These are phyloP conservation scores for Drosophila mayri DNA, from an alignment of 1,140 invertebrate genomes.

Conservation along the genomic window DNA sequence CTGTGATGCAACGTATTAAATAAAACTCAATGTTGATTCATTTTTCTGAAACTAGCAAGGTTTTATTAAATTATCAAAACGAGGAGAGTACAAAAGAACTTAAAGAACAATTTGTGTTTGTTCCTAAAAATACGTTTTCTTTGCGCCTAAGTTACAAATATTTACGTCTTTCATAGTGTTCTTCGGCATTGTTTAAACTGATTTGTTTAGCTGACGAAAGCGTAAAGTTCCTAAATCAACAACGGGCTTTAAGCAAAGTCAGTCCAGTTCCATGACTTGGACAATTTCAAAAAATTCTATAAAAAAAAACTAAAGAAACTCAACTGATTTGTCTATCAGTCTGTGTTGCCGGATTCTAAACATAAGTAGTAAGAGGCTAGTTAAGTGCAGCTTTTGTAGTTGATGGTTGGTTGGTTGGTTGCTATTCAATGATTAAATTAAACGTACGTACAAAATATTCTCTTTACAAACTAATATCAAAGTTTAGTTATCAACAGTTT, in stretches of 20 bases:
- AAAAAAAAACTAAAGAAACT: slow-evolving; percentile 11
- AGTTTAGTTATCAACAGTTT: slow-evolving; percentile 88
- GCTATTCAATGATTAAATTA: slow-evolving; percentile 68
- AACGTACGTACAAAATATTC: slow-evolving; percentile 74
- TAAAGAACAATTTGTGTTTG: slow-evolving; percentile 55
- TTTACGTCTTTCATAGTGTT: slow-evolving; percentile 43
- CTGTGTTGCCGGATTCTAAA: neutral
- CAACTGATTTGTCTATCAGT: slow-evolving; percentile 10
- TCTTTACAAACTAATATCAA: slow-evolving; percentile 92
- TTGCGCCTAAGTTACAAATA: slow-evolving; percentile 27
- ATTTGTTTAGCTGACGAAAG: slow-evolving; percentile 12
- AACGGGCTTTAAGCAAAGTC: slow-evolving; percentile 13
- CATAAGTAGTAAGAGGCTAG: slow-evolving; percentile 16
- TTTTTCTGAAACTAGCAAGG: slow-evolving; percentile 59
- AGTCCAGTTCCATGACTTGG: neutral
- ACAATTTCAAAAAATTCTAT: slow-evolving; percentile 16
- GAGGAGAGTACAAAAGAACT: slow-evolving; percentile 64
- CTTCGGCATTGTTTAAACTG: slow-evolving; percentile 30
- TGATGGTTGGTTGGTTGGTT: slow-evolving; percentile 31
- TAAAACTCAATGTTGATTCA: slow-evolving; percentile 19
- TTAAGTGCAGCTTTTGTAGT: slow-evolving; percentile 23
- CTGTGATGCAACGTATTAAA: neutral
- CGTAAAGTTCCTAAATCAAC: slow-evolving; percentile 11
- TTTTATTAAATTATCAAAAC: slow-evolving; percentile 71
- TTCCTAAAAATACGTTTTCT: slow-evolving; percentile 37